Evolutionary conservation across 2,888 invertebrate species (phyloP), one percentile per base, ranked within the genome.

Genomic region (Anthrax anthrax): DNA sequence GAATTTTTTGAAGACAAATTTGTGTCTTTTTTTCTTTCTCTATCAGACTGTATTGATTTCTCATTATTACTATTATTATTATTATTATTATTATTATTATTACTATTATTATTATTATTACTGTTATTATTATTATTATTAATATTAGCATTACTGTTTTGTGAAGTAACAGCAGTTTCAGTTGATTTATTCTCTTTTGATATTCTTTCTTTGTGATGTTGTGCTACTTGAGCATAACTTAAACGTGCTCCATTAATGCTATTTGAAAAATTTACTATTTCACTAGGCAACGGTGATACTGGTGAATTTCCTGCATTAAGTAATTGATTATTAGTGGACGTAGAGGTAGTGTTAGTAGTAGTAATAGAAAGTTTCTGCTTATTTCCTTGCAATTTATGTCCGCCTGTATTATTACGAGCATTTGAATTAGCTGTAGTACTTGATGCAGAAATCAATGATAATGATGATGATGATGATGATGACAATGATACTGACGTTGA

Each of bases 191-290:
- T 32, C 37, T 57, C 62, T 39, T 61, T 55, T 46, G 60, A 56
- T 29, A 59, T 53, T 37, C 65, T 63, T 52, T 76, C 73, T 57
- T 75, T 76, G 55, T 75, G 73, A 60, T 77, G 76, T 60, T 79
- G 78, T 37, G 78, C 78, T 50, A 78, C 78, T 65, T 79, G 79
- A 50, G 79, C 79, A 62, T 79, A 79, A 61, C 78, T 78, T 61
- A 78, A 69, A 51, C 71, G 41, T 6, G 50, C 44, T 8, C 50
- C 50, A 43, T 64, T 63, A 32, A 61, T 53, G 13, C 53, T 51
- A 44, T 51, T 52, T 29, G 42, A 38, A 38, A 42, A 46, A 17
- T 18, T 32, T 16, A 8, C 4, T 27, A 42, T 47, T 38, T 50
- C 48, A 32, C 27, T 47, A 4, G 47, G 42, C 19, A 40, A 37